Evolutionary conservation across 2,888 invertebrate species (phyloP), one percentile per base, ranked within the genome.

Genomic region (Diaphora mendica): DNA sequence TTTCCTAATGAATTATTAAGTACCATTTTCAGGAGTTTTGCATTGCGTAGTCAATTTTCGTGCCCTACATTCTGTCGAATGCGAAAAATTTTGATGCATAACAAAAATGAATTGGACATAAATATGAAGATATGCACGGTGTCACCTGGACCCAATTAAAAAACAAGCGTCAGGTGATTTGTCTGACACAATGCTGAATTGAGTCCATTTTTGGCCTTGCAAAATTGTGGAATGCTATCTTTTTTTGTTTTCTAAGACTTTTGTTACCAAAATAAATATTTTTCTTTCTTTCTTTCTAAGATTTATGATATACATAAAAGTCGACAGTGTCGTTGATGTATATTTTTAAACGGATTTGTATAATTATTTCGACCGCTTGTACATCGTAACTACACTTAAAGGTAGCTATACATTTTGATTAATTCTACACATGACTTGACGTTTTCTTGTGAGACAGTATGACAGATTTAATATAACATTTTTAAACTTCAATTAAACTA

Each of bases 291-390:
- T 33, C 33, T 33, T 33, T 33, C 33, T 33, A n/a, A n/a, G n/a
- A 79, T 73, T 64, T 81, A 77, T 77, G 68, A 74, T 68, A 70
- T 72, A 68, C 75, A 77, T 83, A 81, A 83, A 82, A 70, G 69
- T 74, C 44, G 59, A 68, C 35, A 73, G 64, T 68, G 48, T 72
- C 39, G 68, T 70, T 70, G 62, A 72, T 62, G 68, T 71, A 75
- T 77, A 79, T 80, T 79, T 68, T 73, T 67, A 70, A 48, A 73
- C 64, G 66, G 42, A 71, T 83, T 79, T 79, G 72, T 82, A n/a
- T n/a, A n/a, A n/a, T 76, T 76, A 55, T 35, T 69, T 66, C 51
- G 64, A 55, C 48, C 20, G 67, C 71, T 69, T 73, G 39, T 69
- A 26, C 26, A 7, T 64, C 35, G 35, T 68, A 68, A 42, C 71